These are phyloP conservation scores for Entelurus aequoreus DNA, from an alignment of 2,113 vertebrate genomes.

Conservation along the genomic window DNA sequence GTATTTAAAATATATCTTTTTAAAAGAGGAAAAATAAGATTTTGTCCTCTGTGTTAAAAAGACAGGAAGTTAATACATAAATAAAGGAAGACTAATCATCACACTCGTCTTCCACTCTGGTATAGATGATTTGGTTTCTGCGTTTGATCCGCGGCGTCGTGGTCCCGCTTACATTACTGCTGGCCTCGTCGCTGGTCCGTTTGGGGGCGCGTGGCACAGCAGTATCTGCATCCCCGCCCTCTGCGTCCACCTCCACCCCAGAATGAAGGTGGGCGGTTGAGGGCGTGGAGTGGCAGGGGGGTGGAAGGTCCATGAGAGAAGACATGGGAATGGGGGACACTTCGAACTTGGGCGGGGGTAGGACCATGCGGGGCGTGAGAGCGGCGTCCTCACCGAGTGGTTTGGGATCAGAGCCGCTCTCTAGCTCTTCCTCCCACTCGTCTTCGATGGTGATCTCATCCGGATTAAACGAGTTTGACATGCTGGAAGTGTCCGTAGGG, in stretches of 20 bases:
- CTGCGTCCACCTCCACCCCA: constrained; percentile 30
- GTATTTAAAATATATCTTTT: constrained; percentile 1
- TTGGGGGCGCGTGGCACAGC: constrained; percentile 67
- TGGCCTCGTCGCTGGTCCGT: constrained; percentile 73
- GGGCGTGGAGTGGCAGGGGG: constrained; percentile 71
- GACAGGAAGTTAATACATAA: neutral
- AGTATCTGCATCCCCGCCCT: constrained; percentile 11
- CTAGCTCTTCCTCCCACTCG: constrained; percentile 74
- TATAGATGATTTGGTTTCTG: constrained; percentile 90
- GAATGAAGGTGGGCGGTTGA: constrained; percentile 40
- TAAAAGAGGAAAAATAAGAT: constrained; percentile 13
- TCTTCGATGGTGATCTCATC: constrained; percentile 94
- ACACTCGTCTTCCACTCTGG: constrained; percentile 71
- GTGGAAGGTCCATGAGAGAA: constrained; percentile 39
- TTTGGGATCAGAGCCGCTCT: constrained; percentile 68
- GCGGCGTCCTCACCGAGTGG: neutral
- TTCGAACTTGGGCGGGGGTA: constrained; percentile 61
- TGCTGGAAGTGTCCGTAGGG: constrained; percentile 81
- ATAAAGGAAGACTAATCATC: constrained; percentile 17
- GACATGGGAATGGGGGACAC: constrained; percentile 54
- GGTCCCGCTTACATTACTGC: constrained; percentile 44
- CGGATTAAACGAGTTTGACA: constrained; percentile 84
- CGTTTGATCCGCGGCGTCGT: constrained; percentile 84
- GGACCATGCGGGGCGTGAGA: constrained; percentile 64
- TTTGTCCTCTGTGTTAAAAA: constrained; percentile 3